Evolutionary conservation across 2,888 invertebrate species (phyloP).

Genomic region (Chironomus tentans): DNA sequence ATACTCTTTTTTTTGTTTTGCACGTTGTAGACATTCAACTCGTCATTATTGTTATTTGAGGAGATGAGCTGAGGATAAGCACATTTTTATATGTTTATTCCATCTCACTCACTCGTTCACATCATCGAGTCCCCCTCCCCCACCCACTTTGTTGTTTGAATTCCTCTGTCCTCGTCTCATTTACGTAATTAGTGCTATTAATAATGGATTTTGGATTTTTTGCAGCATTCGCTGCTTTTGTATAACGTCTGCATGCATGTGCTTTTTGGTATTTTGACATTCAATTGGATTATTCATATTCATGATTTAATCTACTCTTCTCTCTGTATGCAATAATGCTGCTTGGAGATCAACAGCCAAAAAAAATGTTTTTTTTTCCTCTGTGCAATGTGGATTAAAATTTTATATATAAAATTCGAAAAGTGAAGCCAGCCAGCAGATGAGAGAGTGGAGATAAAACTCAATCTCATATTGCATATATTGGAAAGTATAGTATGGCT

Average conservation of each 20-base stretch:
- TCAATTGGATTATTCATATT: slow-evolving; percentile 1
- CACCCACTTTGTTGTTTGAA: not conserved
- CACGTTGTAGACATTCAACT: no score
- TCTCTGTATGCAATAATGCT: no score
- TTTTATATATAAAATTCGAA: not conserved
- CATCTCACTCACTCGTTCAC: no score
- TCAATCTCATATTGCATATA: slow-evolving; percentile 1
- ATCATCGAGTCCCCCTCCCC: no score
- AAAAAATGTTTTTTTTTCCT: not conserved
- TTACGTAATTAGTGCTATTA: slow-evolving; percentile 8
- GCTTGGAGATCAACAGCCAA: no score
- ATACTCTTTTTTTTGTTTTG: no score
- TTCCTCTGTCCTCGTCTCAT: not conserved
- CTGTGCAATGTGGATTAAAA: no score
- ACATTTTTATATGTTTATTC: no score
- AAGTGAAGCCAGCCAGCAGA: not conserved
- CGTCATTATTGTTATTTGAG: no score
- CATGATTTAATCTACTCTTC: no score
- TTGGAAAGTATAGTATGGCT: not conserved
- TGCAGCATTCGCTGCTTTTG: not conserved
- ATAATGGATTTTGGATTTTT: not conserved
- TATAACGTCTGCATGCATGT: not conserved
- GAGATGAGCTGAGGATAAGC: no score
- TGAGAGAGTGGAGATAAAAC: not conserved
- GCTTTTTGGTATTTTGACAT: slow-evolving; percentile 2